Evolutionary conservation across 2,888 invertebrate genomes (phyloP), one percentile per base, ranked within the genome.

Genomic region (Chydorus sphaericus): DNA sequence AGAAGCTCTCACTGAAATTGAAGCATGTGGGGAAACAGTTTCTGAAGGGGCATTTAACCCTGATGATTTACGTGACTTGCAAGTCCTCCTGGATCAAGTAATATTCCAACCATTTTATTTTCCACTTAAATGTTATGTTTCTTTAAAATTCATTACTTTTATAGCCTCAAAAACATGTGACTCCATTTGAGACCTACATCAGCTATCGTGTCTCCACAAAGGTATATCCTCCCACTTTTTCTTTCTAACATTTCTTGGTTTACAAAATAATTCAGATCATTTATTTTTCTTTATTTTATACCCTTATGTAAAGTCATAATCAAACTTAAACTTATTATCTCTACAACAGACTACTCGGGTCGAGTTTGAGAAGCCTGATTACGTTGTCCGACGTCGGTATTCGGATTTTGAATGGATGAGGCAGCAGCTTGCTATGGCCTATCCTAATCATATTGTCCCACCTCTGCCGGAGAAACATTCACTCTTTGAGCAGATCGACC

Each of bases 371-470:
- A 76, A 77, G 61, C 75, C 73, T 58, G 81, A 82, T 62, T 81
- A 79, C 63, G 66, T 78, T 53, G 82, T 82, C 8, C 70, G 81
- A 49, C 71, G 82, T 59, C 72, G 83, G 55, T 83, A 83, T 67
- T 83, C 81, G 70, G 83, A 83, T 67, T 83, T 83, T 65, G 71
- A 79, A 54, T 83, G 82, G 82, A 66, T 83, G 36, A 68, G 80
- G 58, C 78, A 80, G 61, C 77, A 77, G 63, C 68, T 82, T 56
- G 73, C 80, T 39, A 79, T 79, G 61, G 71, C 70, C n/a, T 78
- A 81, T 68, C 78, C 79, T 4, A 78, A 79, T 57, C 80, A 79
- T 63, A 75, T 83, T 58, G 75, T 82, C 60, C 82, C 83, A 49
- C 81, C 82, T 26, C 70, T 83, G 64, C 82, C 83, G 56, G 81